These are phyloP conservation scores for Diaperis boleti DNA, from an alignment of 2,888 invertebrate genomes.

Conservation along the genomic window DNA sequence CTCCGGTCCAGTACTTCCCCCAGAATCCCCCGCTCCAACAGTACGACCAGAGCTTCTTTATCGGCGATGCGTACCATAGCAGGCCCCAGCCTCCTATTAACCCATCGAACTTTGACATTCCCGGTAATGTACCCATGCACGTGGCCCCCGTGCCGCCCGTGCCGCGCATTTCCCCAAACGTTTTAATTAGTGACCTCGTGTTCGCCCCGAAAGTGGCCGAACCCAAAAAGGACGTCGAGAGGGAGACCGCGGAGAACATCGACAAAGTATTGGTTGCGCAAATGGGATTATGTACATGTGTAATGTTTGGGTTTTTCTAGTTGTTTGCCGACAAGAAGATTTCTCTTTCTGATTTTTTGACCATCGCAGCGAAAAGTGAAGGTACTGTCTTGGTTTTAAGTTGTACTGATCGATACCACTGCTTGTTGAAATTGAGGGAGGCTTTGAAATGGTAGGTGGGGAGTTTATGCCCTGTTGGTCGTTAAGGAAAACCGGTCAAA, in stretches of 20 bases:
- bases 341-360: conserved; percentile 62
- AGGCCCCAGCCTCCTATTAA: background rate
- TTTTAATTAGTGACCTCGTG: background rate
- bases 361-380: conserved; percentile 61
- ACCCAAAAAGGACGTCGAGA: conserved; percentile 1
- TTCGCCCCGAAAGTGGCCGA: background rate
- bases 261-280: conserved; percentile 41
- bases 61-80: conserved; percentile 49
- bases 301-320: conserved; percentile 54
- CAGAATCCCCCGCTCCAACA: conserved; percentile 38
- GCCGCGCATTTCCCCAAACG: too few relatives aligned
- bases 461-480: too few relatives aligned
- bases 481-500: too few relatives aligned
- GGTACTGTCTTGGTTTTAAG: too few relatives aligned
- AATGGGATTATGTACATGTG: background rate
- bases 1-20: conserved; percentile 46
- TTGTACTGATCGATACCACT: background rate
- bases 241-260: conserved; percentile 33
- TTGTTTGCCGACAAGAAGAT: conserved; percentile 64
- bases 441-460: too few relatives aligned
- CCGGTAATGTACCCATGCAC: conserved; percentile 1
- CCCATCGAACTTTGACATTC: conserved; percentile 6
- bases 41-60: conserved; percentile 62
- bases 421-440: background rate
- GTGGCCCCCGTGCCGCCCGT: background rate